A percentile compares a stretch with the other conserved stretches of the same genome.
phyloP scores from a whole-genome alignment of 2,113 vertebrate species.

The Anolis carolinensis region DNA sequence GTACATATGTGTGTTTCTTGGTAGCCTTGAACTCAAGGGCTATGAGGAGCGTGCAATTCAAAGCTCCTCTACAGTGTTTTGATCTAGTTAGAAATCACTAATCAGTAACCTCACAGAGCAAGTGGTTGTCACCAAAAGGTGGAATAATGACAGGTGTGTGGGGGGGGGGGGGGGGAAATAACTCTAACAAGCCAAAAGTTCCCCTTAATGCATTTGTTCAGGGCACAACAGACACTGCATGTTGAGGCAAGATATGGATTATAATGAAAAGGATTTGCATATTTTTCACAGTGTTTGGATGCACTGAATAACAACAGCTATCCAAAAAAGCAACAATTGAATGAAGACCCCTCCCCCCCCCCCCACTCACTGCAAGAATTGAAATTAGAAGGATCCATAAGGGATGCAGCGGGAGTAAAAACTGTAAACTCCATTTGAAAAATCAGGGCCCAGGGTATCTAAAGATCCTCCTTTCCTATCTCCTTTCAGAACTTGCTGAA shows the following conservation, averaged over 20 bases:
- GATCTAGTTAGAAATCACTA: slow-evolving; percentile 63
- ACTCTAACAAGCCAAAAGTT: slow-evolving; percentile 30
- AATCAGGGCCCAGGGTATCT: background rate
- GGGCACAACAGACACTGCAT: slow-evolving; percentile 54
- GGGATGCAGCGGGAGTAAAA: background rate
- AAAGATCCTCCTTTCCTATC: background rate
- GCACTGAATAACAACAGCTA: slow-evolving; percentile 60
- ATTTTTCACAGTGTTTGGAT: slow-evolving; percentile 68
- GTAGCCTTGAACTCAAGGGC: slow-evolving; percentile 18
- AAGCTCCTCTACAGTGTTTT: slow-evolving; percentile 42
- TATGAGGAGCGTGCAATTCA: slow-evolving; percentile 27
- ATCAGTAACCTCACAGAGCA: slow-evolving; percentile 62
- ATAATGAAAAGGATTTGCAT: slow-evolving; percentile 70
- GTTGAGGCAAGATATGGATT: slow-evolving; percentile 68
- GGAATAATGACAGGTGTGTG: slow-evolving; percentile 31
- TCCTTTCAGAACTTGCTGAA: background rate
- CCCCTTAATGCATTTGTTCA: slow-evolving; percentile 67
- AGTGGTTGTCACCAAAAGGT: slow-evolving; percentile 43
- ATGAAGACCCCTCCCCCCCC: background rate
- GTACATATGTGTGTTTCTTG: background rate
- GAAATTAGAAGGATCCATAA: background rate
- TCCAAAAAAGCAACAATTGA: background rate
- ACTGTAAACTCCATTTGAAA: slow-evolving; percentile 10
- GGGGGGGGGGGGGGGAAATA: slow-evolving; percentile 5
- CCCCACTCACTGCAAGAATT: background rate